Conservation (phyloP, 2,888 invertebrate genomes). For the Chymomyza caudatula region DNA sequence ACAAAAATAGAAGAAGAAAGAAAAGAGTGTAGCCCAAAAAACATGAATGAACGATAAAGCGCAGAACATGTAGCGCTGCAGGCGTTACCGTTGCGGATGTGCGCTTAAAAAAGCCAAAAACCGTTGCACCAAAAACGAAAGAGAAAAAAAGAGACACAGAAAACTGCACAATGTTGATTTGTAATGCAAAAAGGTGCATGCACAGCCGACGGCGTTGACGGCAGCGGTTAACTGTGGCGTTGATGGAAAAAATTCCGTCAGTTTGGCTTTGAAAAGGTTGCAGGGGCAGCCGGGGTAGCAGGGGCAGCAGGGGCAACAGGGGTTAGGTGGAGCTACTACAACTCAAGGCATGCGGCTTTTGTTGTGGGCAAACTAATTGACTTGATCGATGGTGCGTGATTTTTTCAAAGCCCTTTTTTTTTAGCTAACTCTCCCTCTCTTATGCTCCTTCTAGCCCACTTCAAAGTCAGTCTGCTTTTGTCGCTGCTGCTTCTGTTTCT, state of each 20-base stretch:
- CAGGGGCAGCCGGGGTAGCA: too few relatives aligned
- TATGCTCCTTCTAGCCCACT: not conserved
- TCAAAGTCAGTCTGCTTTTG: not conserved
- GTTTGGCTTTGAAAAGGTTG: not conserved
- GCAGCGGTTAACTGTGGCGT: constrained; percentile 12
- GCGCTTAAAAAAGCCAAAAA: constrained; percentile 40
- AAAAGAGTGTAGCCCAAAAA: constrained; percentile 28
- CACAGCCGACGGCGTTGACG: constrained; percentile 47
- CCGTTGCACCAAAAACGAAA: constrained; percentile 7
- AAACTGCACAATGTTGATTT: constrained; percentile 47
- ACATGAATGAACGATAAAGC: constrained; percentile 28
- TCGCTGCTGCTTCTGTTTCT: not conserved
- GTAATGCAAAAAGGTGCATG: constrained; percentile 67
- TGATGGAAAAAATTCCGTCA: not conserved
- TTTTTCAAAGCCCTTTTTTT: constrained; percentile 19
- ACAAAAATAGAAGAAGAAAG: not conserved
- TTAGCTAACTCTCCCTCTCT: not conserved
- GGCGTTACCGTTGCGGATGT: constrained; percentile 67
- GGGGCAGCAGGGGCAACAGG: not conserved
- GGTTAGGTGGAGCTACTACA: constrained; percentile 4
- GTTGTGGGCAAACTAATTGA: constrained; percentile 66
- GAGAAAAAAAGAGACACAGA: not conserved
- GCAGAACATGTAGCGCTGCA: constrained; percentile 55
- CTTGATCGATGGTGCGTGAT: constrained; percentile 63
- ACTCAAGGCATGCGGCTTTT: constrained; percentile 44